phyloP scores from a whole-genome alignment of 2,888 invertebrate species.

The Coenonympha arcania region DNA sequence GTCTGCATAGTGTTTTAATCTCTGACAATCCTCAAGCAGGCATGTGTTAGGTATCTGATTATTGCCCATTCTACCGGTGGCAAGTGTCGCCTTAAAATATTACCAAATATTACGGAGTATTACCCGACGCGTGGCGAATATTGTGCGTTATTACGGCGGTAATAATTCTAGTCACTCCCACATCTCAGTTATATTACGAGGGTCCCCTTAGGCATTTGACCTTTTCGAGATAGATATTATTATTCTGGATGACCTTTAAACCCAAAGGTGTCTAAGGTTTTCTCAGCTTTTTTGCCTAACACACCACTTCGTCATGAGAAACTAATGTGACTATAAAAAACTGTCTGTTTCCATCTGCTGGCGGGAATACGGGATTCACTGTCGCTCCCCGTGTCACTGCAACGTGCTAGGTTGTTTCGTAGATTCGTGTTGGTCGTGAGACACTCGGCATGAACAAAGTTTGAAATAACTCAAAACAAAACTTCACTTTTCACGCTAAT shows the following conservation, averaged over 20 bases:
- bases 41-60: constrained; percentile 65
- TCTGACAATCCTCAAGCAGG: constrained; percentile 44
- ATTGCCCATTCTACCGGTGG: constrained; percentile 49
- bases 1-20: constrained; percentile 28
- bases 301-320: no score
- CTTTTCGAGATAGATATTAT: not conserved
- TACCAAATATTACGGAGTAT: constrained; percentile 50
- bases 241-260: not conserved
- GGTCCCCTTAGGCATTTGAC: not conserved
- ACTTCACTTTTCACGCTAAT: no score
- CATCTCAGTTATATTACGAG: not conserved
- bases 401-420: no score
- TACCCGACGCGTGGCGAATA: constrained; percentile 50
- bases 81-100: constrained; percentile 65
- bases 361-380: no score
- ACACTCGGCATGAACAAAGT: no score
- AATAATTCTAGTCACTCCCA: constrained; percentile 24
- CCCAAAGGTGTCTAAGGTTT: no score
- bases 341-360: no score
- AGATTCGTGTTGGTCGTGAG: no score
- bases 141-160: constrained; percentile 43
- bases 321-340: no score
- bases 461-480: no score
- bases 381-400: no score
- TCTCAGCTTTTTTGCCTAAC: no score